Conservation (phyloP, 2,888 invertebrate genomes). For the Cistogaster globosa region DNA sequence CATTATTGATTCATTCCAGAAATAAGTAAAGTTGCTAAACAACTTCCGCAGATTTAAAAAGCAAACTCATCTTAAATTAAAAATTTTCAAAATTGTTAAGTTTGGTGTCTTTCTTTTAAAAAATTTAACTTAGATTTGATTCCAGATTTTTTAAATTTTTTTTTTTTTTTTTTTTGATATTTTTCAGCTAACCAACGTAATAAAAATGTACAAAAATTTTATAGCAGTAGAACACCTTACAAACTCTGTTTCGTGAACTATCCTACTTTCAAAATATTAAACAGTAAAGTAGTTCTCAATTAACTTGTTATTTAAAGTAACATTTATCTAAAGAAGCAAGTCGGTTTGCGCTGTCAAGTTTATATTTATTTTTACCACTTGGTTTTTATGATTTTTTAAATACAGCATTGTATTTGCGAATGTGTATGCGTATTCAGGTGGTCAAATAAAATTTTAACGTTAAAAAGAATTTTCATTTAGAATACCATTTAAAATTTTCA, state of each 20-base stretch:
- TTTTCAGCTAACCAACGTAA: no score
- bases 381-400: background rate
- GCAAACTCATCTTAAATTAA: no score
- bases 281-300: slow-evolving; percentile 55
- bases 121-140: no score
- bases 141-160: no score
- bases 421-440: background rate
- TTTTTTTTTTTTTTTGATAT: no score
- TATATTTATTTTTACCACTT: slow-evolving; percentile 6
- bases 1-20: no score
- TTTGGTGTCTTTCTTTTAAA: no score
- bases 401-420: background rate
- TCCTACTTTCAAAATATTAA: slow-evolving; percentile 8
- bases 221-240: no score
- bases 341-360: background rate
- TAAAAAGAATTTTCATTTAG: slow-evolving; percentile 31
- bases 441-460: background rate
- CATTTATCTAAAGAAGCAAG: slow-evolving; percentile 41
- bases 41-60: no score
- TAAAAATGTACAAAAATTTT: no score
- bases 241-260: background rate
- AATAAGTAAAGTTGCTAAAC: no score
- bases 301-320: slow-evolving; percentile 38
- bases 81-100: no score
- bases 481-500: slow-evolving; percentile 47